A percentile compares a stretch with the other conserved stretches of the same genome.
Evolutionary conservation across 2,888 invertebrate genomes (phyloP).

Genomic region (Antitype chi): DNA sequence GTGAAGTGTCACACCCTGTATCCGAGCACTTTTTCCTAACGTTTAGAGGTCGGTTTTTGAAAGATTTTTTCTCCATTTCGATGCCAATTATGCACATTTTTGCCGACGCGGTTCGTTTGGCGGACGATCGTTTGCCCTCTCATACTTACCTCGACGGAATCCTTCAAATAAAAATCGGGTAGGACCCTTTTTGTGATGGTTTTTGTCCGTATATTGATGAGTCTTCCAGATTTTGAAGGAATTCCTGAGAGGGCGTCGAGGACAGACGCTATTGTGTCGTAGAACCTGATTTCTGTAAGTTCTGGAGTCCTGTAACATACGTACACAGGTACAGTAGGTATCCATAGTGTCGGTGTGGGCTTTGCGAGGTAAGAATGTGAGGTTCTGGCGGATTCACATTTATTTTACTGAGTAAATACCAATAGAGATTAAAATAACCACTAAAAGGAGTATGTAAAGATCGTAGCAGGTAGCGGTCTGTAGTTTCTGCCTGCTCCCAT

Average conservation of each 20-base stretch:
- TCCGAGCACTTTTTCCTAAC: slow-evolving; percentile 88
- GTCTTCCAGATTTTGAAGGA: slow-evolving; percentile 84
- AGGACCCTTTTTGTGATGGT: slow-evolving; percentile 83
- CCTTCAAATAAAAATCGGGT: slow-evolving; percentile 89
- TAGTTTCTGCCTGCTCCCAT: background rate
- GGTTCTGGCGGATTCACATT: background rate
- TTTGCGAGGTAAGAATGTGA: background rate
- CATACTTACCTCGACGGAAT: slow-evolving; percentile 86
- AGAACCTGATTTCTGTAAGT: slow-evolving; percentile 64
- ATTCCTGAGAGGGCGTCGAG: slow-evolving; percentile 79
- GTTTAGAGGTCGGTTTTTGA: slow-evolving; percentile 89
- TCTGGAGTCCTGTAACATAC: slow-evolving; percentile 56
- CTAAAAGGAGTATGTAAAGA: background rate
- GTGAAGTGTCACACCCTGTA: slow-evolving; percentile 78
- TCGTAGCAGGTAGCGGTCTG: background rate
- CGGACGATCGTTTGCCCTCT: slow-evolving; percentile 75
- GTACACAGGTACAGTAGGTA: slow-evolving; percentile 9
- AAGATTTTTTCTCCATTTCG: slow-evolving; percentile 85
- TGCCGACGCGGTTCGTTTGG: slow-evolving; percentile 87
- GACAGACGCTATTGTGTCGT: slow-evolving; percentile 76
- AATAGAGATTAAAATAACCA: background rate
- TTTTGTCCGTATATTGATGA: slow-evolving; percentile 89
- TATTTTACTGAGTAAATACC: background rate
- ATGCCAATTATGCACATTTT: slow-evolving; percentile 90
- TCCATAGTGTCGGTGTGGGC: slow-evolving; percentile 16